phyloP scores from a whole-genome alignment of 2,888 invertebrate species.

The Catonia carolina region DNA sequence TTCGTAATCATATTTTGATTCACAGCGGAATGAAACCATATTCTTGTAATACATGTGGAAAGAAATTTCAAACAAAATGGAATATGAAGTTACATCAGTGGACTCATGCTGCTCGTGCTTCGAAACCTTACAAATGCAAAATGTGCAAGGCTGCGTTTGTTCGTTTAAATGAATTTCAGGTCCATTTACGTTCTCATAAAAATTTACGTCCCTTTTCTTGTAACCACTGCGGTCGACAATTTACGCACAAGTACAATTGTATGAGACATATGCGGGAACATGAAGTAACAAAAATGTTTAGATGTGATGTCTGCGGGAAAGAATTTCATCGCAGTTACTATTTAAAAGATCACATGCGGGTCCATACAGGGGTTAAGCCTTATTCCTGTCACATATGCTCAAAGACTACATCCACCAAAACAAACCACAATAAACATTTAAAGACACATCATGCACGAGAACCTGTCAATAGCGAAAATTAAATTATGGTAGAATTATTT shows the following conservation, averaged over 20 bases:
- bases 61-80: slow-evolving; percentile 83
- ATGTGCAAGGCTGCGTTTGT: slow-evolving; percentile 80
- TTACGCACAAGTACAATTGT: slow-evolving; percentile 82
- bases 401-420: slow-evolving; percentile 81
- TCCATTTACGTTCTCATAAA: slow-evolving; percentile 81
- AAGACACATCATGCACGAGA: slow-evolving; percentile 85
- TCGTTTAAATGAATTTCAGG: slow-evolving; percentile 68
- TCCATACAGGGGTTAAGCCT: slow-evolving; percentile 75
- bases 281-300: slow-evolving; percentile 64
- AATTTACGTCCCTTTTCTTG: slow-evolving; percentile 80
- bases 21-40: slow-evolving; percentile 72
- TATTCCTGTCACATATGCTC: slow-evolving; percentile 83
- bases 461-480: slow-evolving; percentile 77
- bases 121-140: slow-evolving; percentile 78
- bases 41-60: slow-evolving; percentile 75
- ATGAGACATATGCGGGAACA: slow-evolving; percentile 79
- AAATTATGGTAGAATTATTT: too few species aligned
- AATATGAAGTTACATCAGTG: slow-evolving; percentile 82
- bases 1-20: slow-evolving; percentile 54
- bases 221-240: slow-evolving; percentile 83
- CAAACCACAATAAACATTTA: slow-evolving; percentile 84
- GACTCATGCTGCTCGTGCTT: slow-evolving; percentile 77
- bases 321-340: slow-evolving; percentile 82
- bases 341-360: slow-evolving; percentile 77
- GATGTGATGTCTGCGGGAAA: slow-evolving; percentile 71